phyloP scores from a whole-genome alignment of 2,888 invertebrate genomes.

The Lomographa bimaculata region DNA sequence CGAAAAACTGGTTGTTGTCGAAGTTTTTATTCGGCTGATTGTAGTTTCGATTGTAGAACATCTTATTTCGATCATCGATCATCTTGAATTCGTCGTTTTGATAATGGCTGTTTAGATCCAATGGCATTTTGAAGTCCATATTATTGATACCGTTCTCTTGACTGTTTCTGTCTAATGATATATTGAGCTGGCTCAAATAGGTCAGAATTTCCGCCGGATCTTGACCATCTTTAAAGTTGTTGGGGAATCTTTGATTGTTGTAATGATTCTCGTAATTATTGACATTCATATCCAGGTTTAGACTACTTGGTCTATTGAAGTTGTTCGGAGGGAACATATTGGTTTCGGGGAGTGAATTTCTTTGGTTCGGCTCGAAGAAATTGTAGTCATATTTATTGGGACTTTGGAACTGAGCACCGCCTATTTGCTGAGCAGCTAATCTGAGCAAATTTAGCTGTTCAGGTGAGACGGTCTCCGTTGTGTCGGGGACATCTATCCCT shows the following conservation, averaged over 20 bases:
- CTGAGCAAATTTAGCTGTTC: slow-evolving; percentile 75
- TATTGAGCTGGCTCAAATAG: slow-evolving; percentile 65
- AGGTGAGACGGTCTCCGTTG: slow-evolving; percentile 61
- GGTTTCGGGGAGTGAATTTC: slow-evolving; percentile 70
- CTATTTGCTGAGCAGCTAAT: slow-evolving; percentile 78
- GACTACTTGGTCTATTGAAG: slow-evolving; percentile 65
- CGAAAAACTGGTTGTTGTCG: slow-evolving; percentile 61
- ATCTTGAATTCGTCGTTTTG: slow-evolving; percentile 64
- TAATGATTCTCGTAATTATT: slow-evolving; percentile 57
- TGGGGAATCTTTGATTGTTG: slow-evolving; percentile 60
- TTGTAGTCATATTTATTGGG: slow-evolving; percentile 73
- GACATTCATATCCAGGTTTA: slow-evolving; percentile 68
- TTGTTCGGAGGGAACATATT: slow-evolving; percentile 61
- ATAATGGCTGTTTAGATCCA: slow-evolving; percentile 64
- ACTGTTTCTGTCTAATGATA: slow-evolving; percentile 55
- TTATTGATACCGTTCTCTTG: slow-evolving; percentile 56
- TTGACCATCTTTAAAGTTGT: slow-evolving; percentile 65
- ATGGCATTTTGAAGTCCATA: slow-evolving; percentile 63
- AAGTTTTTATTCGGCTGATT: slow-evolving; percentile 57
- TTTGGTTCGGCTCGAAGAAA: slow-evolving; percentile 75
- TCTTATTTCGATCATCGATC: slow-evolving; percentile 54
- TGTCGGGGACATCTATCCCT: slow-evolving; percentile 59
- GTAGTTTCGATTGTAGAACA: slow-evolving; percentile 61
- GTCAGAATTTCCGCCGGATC: slow-evolving; percentile 62
- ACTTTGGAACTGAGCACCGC: slow-evolving; percentile 72